Conservation (phyloP, 2,888 invertebrate genomes). For the Hypomecis punctinalis region DNA sequence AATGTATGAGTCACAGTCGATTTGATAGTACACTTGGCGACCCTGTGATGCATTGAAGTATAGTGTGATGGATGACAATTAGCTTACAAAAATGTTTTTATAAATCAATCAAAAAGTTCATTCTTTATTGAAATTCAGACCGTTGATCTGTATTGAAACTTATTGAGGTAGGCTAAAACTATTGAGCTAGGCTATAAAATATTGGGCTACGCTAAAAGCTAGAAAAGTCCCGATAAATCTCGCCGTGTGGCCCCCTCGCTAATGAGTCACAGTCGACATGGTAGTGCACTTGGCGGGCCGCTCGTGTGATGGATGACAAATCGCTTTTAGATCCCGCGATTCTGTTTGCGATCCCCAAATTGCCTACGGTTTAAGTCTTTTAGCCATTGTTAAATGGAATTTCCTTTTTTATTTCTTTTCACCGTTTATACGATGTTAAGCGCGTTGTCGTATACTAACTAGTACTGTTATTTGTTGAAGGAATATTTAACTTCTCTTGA, state of each 20-base stretch:
- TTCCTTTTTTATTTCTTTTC: slow-evolving; percentile 26
- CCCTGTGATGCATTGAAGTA: too few species aligned
- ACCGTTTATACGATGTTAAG: slow-evolving; percentile 12
- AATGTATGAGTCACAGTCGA: slow-evolving; percentile 78
- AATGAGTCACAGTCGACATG: slow-evolving; percentile 79
- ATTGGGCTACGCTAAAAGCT: not conserved
- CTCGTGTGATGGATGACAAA: slow-evolving; percentile 78
- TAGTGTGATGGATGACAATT: slow-evolving; percentile 78
- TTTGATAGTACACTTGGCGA: slow-evolving; percentile 80
- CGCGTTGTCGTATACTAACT: not conserved
- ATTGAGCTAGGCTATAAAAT: not conserved
- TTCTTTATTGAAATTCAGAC: too few species aligned
- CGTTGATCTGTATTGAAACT: too few species aligned
- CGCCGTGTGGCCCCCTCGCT: slow-evolving; percentile 43
- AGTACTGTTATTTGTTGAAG: slow-evolving; percentile 4
- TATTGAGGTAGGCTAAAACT: too few species aligned
- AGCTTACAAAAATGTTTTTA: slow-evolving; percentile 48
- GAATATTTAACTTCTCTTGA: slow-evolving; percentile 6
- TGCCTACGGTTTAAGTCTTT: slow-evolving; percentile 50
- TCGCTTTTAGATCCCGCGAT: slow-evolving; percentile 70
- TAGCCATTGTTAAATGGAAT: slow-evolving; percentile 33
- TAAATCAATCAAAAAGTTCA: too few species aligned
- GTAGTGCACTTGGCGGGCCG: slow-evolving; percentile 77
- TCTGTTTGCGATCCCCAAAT: slow-evolving; percentile 63
- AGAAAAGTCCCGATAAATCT: slow-evolving; percentile 9